Base-by-base conservation (phyloP, 2,888 invertebrate species). In the Pheosia tremula region DNA sequence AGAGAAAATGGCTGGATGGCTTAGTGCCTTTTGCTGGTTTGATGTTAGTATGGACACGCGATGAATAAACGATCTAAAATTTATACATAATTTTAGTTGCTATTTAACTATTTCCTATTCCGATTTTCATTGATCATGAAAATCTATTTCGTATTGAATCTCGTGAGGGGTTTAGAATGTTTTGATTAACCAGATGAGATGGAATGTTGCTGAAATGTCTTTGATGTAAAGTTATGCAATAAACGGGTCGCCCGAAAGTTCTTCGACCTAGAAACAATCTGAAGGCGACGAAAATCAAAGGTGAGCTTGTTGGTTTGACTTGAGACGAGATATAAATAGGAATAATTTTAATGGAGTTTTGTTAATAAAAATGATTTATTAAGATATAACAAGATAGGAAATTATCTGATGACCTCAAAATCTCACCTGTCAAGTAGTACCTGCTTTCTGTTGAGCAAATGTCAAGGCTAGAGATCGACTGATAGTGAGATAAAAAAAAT, bases 221-320 rank as follows among this genome's bases (percentile, higher is more conserved):
- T 56, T 54, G 64, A 63, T 64, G 62, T 49, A 43, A 64, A 74
- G 66, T 66, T 66, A 66, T 59, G 59, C 67, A 62, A 57, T 60
- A 62, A 67, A 67, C 63, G 60, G 59, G 55, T 59, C 43, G 49
- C 11, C 39, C 38, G n/a, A 47, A 56, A 56, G 56, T 64, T 67
- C 13, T 36, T 43, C 24, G 64, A 58, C 60, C 59, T 70, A 45
- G 47, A 60, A 64, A 58, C 45, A 62, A 5, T 56, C 5, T 13
- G 37, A 53, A 36, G 37, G 53, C 11, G 38, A 37, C 53, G 11
- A 37, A 11, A 7, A 52, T 4, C n/a, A 4, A 50, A 8, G 9
- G 2, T 50, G 6, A 24, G 13, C 8, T 50, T 24, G 24, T 50
- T 9, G 47, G 7, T 24, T 53, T 11, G 6, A 11, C 10, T 53